Base-by-base conservation (phyloP, 2,888 invertebrate genomes). In the Gerosis bhagava region DNA sequence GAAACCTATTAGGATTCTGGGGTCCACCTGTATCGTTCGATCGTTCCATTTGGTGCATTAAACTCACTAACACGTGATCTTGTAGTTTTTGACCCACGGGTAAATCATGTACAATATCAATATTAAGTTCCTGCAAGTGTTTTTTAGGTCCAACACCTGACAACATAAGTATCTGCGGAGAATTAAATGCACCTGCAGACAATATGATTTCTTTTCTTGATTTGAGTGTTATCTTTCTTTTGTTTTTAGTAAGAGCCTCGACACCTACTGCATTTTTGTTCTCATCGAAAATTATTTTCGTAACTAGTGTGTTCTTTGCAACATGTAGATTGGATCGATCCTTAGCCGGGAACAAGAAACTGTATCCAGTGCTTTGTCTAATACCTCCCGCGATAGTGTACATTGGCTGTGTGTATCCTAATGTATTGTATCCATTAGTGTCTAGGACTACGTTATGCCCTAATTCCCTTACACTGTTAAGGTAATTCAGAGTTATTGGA, bases 111-210 rank as follows among this genome's bases (percentile, higher is more conserved):
- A 83, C 31, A 0, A 81, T 63, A 0, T 63, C 12, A 15, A 90
- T 86, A 1, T 66, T 63, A 1, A 75, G 59, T 3, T 59, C 53
- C 3, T 56, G 17, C 2, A 89, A 57, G 31, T 86, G 77, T 0
- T 71, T 48, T 29, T 53, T 57, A 0, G 89, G 89, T 1, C 90
- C 90, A 1, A 90, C 58, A 1, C 90, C 90, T 0, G 90, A 90
- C 0, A 89, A 56, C 75, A 89, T 81, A 1, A 90, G 62, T 0
- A 90, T 54, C 52, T 88, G 77, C 0, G 90, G 86, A 0, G 86
- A 76, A 43, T 83, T 81, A n/a, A 90, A 67, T 3, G 74, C 61
- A 2, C 89, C 90, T 0, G 81, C 83, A 1, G 84, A 79, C 7
- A 89, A 24, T 22, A 90, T 82, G 0, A 90, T 69, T 57, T 91